These are phyloP conservation scores for Kradibia gibbosae DNA, from an alignment of 1,140 invertebrate genomes.

Conservation along the genomic window DNA sequence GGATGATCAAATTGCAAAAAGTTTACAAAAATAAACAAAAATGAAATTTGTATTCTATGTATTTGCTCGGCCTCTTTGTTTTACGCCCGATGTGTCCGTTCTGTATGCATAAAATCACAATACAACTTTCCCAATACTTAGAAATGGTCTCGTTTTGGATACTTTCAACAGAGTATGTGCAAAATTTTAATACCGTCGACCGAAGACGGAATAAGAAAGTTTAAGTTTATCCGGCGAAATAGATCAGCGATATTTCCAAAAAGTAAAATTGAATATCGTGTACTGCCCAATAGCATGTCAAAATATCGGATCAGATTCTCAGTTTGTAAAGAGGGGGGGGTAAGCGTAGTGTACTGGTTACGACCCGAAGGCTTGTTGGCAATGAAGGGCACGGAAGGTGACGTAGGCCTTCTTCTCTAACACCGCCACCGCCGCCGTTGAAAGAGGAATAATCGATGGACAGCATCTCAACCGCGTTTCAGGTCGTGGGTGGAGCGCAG, in stretches of 20 bases:
- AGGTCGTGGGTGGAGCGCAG: too few species aligned
- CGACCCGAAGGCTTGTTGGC: not conserved
- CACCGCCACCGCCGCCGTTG: not conserved
- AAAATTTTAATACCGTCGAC: not conserved
- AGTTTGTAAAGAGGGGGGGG: too few species aligned
- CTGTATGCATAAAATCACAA: not conserved
- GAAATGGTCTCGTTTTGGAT: not conserved
- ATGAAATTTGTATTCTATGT: not conserved
- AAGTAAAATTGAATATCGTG: conserved; percentile 25
- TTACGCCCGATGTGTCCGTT: not conserved
- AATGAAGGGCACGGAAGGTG: not conserved
- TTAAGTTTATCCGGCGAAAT: conserved; percentile 1
- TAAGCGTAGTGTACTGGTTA: too few species aligned
- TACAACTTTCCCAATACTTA: not conserved
- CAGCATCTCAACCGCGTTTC: conserved; percentile 10
- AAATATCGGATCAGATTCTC: not conserved
- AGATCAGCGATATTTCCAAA: not conserved
- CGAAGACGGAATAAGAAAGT: not conserved
- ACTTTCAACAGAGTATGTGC: not conserved
- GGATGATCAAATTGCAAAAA: not conserved
- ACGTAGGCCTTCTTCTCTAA: too few species aligned
- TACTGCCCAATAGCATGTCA: not conserved
- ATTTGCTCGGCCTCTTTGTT: not conserved
- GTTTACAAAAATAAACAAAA: not conserved
- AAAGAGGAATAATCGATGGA: conserved; percentile 30